phyloP scores from a whole-genome alignment of 2,888 invertebrate genomes.

The Cantharis rufa region DNA sequence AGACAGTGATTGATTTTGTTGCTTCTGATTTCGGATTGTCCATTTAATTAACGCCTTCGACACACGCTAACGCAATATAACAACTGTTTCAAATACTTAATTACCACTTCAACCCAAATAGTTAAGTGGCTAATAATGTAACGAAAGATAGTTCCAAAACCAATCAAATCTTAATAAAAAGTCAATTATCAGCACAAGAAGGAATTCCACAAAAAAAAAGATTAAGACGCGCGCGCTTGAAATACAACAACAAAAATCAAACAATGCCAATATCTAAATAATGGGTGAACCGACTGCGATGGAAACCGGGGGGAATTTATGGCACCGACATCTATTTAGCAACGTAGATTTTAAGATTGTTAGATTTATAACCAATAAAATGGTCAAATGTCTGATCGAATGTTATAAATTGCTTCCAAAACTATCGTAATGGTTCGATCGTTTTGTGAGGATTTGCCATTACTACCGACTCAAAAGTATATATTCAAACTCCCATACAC shows the following conservation, averaged over 20 bases:
- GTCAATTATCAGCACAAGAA: background rate
- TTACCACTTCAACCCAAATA: background rate
- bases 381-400: background rate
- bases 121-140: background rate
- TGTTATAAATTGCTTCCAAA: background rate
- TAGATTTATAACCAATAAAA: background rate
- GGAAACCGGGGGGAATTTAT: background rate
- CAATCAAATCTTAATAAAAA: background rate
- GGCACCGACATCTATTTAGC: background rate
- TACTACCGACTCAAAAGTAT: background rate
- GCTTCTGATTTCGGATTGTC: slow-evolving; percentile 42
- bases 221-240: background rate
- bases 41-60: slow-evolving; percentile 48
- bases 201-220: background rate
- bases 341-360: background rate
- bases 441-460: background rate
- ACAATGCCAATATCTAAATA: background rate
- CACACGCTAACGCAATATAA: slow-evolving; percentile 10
- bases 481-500: background rate
- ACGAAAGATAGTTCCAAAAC: background rate
- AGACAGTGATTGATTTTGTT: slow-evolving; percentile 48
- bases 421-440: background rate
- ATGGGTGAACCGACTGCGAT: background rate
- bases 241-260: background rate
- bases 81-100: slow-evolving; percentile 4